Evolutionary conservation across 53 echinoderm and acorn worm genomes (phyloP).

Genomic region (Mesocentrotus franciscanus): DNA sequence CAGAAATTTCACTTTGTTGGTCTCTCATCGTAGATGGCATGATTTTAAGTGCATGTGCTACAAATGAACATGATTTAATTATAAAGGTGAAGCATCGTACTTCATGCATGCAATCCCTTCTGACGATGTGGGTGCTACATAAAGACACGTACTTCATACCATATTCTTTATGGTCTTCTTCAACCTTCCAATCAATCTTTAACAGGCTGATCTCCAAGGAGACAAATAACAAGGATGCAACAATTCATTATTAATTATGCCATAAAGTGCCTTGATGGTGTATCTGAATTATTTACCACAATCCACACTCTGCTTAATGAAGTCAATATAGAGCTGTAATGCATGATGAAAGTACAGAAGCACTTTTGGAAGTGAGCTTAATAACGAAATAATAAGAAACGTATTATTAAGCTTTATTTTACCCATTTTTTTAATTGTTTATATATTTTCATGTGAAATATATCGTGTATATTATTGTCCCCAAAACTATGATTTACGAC

Average conservation of each 20-base stretch:
- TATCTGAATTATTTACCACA: neutral
- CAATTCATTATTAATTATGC: neutral
- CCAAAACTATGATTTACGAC: too few species aligned
- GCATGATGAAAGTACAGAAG: neutral
- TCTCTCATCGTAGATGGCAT: slow-evolving; percentile 18
- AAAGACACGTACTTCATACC: neutral
- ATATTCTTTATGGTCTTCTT: neutral
- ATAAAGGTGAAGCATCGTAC: neutral
- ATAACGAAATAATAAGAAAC: neutral
- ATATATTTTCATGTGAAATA: too few species aligned
- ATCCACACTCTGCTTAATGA: neutral
- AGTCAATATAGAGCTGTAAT: neutral
- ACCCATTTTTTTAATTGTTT: neutral
- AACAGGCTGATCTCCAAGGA: slow-evolving; percentile 27
- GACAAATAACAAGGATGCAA: neutral
- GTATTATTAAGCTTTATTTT: neutral
- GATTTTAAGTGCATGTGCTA: neutral
- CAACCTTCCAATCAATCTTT: neutral
- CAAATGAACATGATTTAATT: slow-evolving; percentile 29
- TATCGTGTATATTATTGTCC: too few species aligned
- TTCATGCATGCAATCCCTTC: neutral
- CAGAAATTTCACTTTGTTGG: neutral
- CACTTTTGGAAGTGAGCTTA: neutral
- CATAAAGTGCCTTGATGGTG: slow-evolving; percentile 5
- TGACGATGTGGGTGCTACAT: neutral